These are phyloP conservation scores for Harpalus rubripes DNA, from an alignment of 2,888 invertebrate species.

Conservation along the genomic window DNA sequence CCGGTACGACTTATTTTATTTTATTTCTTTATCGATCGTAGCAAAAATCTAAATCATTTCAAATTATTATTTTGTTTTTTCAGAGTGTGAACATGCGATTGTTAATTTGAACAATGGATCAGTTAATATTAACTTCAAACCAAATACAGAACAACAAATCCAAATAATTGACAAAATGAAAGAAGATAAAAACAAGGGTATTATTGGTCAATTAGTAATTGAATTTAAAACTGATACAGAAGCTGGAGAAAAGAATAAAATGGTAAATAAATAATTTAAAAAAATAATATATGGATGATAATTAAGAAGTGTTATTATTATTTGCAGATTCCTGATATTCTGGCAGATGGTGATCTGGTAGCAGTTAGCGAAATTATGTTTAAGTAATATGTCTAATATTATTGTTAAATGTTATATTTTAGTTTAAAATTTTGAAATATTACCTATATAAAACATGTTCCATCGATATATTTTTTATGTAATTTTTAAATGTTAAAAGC, in stretches of 20 bases:
- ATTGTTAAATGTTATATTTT: background rate
- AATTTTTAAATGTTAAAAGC: too few species aligned
- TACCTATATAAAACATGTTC: too few species aligned
- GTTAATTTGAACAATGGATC: background rate
- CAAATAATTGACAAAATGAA: conserved; percentile 36
- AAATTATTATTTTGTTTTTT: background rate
- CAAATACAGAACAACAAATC: conserved; percentile 24
- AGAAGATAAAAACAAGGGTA: conserved; percentile 73
- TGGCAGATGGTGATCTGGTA: background rate
- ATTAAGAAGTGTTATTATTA: background rate
- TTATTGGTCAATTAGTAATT: conserved; percentile 81
- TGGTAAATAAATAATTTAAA: background rate
- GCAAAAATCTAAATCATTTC: too few species aligned
- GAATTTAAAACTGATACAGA: conserved; percentile 74
- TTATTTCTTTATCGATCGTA: too few species aligned
- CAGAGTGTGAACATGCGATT: background rate
- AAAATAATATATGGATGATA: background rate
- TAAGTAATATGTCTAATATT: background rate
- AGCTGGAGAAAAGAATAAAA: background rate
- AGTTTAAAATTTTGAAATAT: background rate
- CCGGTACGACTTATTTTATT: conserved; percentile 71
- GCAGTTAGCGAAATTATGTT: background rate
- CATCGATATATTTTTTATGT: too few species aligned
- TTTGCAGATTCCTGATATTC: background rate
- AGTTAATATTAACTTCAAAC: background rate